Conservation (phyloP, 1,140 invertebrate species). For the Scaptomyza hsui region DNA sequence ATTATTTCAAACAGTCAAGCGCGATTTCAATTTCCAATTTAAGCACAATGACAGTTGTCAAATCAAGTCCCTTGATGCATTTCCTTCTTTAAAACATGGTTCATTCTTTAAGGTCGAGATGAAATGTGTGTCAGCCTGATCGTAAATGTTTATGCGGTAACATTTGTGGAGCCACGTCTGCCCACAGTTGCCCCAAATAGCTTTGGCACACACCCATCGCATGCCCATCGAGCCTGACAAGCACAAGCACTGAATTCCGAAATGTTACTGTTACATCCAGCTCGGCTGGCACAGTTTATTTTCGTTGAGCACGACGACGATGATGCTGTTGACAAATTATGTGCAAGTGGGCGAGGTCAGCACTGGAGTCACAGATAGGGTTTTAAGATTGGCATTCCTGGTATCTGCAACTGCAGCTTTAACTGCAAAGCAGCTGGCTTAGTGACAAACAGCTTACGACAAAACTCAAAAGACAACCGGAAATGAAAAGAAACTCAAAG, state of each 20-base stretch:
- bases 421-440: background rate
- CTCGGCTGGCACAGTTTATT: conserved; percentile 37
- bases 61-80: conserved; percentile 17
- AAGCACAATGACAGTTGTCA: conserved; percentile 6
- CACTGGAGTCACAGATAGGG: conserved; percentile 40
- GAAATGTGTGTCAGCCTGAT: conserved; percentile 52
- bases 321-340: conserved; percentile 28
- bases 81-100: conserved; percentile 51
- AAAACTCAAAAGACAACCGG: conserved; percentile 16
- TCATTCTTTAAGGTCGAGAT: conserved; percentile 47
- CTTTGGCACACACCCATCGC: conserved; percentile 24
- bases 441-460: conserved; percentile 3
- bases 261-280: conserved; percentile 15
- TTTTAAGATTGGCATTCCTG: conserved; percentile 17
- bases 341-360: conserved; percentile 54
- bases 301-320: conserved; percentile 36
- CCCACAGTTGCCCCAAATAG: conserved; percentile 7
- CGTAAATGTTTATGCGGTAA: conserved; percentile 66
- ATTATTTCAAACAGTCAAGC: conserved; percentile 9
- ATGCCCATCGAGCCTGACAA: conserved; percentile 20
- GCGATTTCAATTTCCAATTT: conserved; percentile 10
- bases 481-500: background rate
- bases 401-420: background rate
- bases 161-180: conserved; percentile 17
- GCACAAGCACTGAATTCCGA: conserved; percentile 22